Evolutionary conservation across 2,113 vertebrate species (phyloP), one percentile per base, ranked within the genome.

Genomic region (Madoqua kirkii): DNA sequence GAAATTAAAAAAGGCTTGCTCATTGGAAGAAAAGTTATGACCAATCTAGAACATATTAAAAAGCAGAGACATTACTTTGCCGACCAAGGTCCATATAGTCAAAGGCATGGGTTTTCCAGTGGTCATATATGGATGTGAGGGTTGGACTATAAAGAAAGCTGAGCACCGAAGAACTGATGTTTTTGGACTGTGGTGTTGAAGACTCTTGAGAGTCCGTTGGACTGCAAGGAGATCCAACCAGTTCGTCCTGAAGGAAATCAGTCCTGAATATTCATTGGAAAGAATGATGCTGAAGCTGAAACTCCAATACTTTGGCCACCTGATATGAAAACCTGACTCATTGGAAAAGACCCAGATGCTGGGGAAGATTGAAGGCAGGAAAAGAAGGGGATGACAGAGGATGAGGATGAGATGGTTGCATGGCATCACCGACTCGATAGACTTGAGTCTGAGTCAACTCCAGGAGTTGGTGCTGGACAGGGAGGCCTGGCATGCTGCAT

Each of bases 1-100:
- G n/a, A 12, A 71, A 71, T 23, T 23, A 3, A 71, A 71, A 71
- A 5, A 71, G 0, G 5, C 19, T 23, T 71, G 19, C 19, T 71
- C 5, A 19, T 71, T 40, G 67, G n/a, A 71, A 71, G 67, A 6
- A 71, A 71, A 71, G 19, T 40, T 40, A 40, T 40, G 19, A 71
- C 10, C n/a, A 71, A 23, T 23, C n/a, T 71, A 40, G 67, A 71
- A 21, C 19, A 71, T 23, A 23, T 40, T 23, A 36, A 36, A 71
- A 36, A 71, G 17, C 67, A 71, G n/a, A 71, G n/a, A 71, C 5
- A 12, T 36, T 71, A 71, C n/a, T 71, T 23, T 71, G n/a, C 67
- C 0, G 0, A 71, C 19, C 3, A 40, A 71, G 5, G 67, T 71
- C 67, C 19, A 40, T 36, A 40, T 71, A 71, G n/a, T 36, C 19